Evolutionary conservation across 2,888 invertebrate genomes (phyloP).

Genomic region (Lasioglossum marginatum): DNA sequence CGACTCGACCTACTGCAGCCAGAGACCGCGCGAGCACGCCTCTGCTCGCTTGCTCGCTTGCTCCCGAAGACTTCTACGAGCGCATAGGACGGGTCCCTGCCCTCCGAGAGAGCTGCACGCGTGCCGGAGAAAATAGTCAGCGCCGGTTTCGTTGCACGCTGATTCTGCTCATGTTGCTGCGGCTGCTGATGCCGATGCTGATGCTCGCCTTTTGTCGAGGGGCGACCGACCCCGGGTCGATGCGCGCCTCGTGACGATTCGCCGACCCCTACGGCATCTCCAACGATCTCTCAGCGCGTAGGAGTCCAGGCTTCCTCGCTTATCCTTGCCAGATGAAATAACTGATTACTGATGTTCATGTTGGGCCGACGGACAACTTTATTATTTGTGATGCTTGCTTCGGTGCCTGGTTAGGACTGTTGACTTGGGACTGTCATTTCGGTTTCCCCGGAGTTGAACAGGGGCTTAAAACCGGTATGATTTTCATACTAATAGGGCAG

Average conservation of each 20-base stretch:
- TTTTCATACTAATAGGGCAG: too few species aligned
- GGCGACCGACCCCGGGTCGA: neutral
- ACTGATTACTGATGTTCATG: neutral
- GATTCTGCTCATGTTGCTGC: neutral
- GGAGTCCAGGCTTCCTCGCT: neutral
- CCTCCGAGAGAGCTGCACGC: constrained; percentile 38
- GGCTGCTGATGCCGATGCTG: neutral
- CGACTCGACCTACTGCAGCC: constrained; percentile 69
- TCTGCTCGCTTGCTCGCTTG: constrained; percentile 42
- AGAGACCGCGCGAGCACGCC: constrained; percentile 14
- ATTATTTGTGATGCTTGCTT: neutral
- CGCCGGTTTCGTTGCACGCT: neutral
- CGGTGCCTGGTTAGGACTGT: neutral
- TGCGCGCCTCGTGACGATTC: neutral
- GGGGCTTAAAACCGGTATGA: neutral
- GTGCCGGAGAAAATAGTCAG: constrained; percentile 15
- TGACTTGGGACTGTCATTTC: neutral
- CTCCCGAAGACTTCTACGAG: constrained; percentile 68
- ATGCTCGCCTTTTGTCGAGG: constrained; percentile 6
- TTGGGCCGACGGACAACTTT: neutral
- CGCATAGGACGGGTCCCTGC: constrained; percentile 56
- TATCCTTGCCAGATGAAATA: neutral
- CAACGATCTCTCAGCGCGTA: neutral
- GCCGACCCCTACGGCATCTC: neutral
- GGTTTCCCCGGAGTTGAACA: neutral